Conservation (phyloP, 2,888 invertebrate genomes). For the Luperina nickerlii region DNA sequence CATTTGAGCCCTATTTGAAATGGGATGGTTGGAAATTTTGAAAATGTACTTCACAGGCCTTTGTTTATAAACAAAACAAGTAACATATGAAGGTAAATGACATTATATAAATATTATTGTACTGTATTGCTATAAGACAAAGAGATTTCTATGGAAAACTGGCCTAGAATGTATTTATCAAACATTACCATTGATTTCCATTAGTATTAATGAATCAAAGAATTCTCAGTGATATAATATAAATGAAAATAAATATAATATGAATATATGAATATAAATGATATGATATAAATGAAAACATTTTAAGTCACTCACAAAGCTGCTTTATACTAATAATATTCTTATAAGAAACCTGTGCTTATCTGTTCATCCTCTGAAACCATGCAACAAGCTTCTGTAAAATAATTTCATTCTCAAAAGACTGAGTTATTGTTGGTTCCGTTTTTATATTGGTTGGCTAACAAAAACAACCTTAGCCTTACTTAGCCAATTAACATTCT, state of each 20-base stretch:
- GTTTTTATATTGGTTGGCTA: slow-evolving; percentile 15
- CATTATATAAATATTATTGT: slow-evolving; percentile 18
- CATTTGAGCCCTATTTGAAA: slow-evolving; percentile 9
- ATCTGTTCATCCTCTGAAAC: background rate
- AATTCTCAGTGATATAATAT: background rate
- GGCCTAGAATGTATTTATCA: slow-evolving; percentile 1
- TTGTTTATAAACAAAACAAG: slow-evolving; percentile 35
- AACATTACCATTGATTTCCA: slow-evolving; percentile 6
- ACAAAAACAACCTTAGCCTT: slow-evolving; percentile 1
- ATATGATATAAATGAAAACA: background rate
- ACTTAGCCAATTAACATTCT: background rate
- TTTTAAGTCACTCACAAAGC: background rate
- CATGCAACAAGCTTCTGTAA: background rate
- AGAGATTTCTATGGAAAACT: slow-evolving; percentile 19
- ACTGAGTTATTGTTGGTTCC: slow-evolving; percentile 14
- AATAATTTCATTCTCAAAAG: slow-evolving; percentile 17
- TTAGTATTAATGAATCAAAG: background rate
- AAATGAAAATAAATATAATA: background rate
- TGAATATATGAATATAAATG: no score
- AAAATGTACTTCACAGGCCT: background rate
- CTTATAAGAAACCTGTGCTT: slow-evolving; percentile 20
- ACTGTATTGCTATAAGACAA: background rate
- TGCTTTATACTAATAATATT: slow-evolving; percentile 27
- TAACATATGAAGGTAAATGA: background rate
- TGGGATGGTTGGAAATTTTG: background rate